Evolutionary conservation across 2,888 invertebrate species (phyloP).

Genomic region (Trachelus iudaicus): DNA sequence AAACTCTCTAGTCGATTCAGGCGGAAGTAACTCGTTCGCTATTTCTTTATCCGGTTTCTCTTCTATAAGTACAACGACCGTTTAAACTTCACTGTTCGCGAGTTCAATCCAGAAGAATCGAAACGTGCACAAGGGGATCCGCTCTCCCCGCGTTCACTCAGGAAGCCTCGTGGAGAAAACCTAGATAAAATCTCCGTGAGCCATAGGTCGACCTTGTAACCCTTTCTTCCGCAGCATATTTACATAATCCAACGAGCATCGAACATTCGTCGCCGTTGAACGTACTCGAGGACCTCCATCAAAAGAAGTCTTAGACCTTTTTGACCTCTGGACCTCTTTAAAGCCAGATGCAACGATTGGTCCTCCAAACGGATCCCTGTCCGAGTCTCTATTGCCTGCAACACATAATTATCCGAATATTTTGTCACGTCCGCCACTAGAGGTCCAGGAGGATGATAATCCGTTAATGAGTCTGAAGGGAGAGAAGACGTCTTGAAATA

Average conservation of each 20-base stretch:
- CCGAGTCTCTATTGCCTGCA: not conserved
- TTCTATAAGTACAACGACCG: constrained; percentile 57
- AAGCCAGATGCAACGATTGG: not conserved
- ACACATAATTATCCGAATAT: not conserved
- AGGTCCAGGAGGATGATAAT: not conserved
- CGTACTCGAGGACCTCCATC: not conserved
- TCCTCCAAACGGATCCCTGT: not conserved
- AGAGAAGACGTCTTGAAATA: not conserved
- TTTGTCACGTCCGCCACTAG: not conserved
- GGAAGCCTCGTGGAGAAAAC: not conserved
- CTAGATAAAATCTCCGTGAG: not conserved
- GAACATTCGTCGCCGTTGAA: not conserved
- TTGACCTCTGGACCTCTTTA: not conserved
- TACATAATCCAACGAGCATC: not conserved
- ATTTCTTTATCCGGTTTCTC: constrained; percentile 27
- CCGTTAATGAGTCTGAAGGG: not conserved
- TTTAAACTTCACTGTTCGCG: constrained; percentile 10
- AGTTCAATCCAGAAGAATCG: not conserved
- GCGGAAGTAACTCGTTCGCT: constrained; percentile 41
- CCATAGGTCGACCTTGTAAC: not conserved
- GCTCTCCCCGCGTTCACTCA: not conserved
- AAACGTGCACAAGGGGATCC: not conserved
- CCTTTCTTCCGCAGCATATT: not conserved
- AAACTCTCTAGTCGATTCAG: constrained; percentile 43
- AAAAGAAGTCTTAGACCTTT: not conserved